These are phyloP conservation scores for Anastrepha ludens DNA, from an alignment of 1,140 invertebrate species.

Conservation along the genomic window DNA sequence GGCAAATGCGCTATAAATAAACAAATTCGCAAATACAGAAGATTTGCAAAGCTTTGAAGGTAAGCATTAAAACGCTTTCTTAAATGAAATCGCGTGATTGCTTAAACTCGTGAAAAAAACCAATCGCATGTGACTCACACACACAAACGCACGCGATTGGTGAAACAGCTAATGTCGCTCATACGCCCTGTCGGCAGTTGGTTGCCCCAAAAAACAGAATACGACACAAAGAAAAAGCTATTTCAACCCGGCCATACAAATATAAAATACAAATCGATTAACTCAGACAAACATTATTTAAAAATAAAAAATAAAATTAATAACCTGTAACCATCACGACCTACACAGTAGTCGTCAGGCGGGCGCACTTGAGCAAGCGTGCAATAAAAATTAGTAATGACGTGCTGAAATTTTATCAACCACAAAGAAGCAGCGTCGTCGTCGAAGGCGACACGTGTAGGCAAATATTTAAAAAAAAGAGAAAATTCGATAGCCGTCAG, in stretches of 20 bases:
- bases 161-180: background rate
- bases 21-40: too few relatives aligned
- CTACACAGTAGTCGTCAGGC: too few relatives aligned
- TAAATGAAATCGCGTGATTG: too few relatives aligned
- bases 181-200: background rate
- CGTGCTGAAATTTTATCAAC: background rate
- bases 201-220: slow-evolving; percentile 4
- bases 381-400: slow-evolving; percentile 5
- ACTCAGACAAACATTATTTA: background rate
- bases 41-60: too few relatives aligned
- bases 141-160: background rate
- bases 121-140: too few relatives aligned
- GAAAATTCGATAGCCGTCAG: too few relatives aligned
- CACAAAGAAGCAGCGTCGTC: background rate
- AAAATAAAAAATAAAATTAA: too few relatives aligned
- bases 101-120: too few relatives aligned
- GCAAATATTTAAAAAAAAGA: background rate
- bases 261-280: background rate
- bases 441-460: background rate
- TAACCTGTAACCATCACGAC: too few relatives aligned
- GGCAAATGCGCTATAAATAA: too few relatives aligned
- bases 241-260: background rate
- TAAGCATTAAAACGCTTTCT: too few relatives aligned
- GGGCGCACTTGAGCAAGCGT: background rate
- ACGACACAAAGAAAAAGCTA: background rate